Evolutionary conservation across 2,888 invertebrate genomes (phyloP), one percentile per base, ranked within the genome.

Genomic region (Atethmia centrago): DNA sequence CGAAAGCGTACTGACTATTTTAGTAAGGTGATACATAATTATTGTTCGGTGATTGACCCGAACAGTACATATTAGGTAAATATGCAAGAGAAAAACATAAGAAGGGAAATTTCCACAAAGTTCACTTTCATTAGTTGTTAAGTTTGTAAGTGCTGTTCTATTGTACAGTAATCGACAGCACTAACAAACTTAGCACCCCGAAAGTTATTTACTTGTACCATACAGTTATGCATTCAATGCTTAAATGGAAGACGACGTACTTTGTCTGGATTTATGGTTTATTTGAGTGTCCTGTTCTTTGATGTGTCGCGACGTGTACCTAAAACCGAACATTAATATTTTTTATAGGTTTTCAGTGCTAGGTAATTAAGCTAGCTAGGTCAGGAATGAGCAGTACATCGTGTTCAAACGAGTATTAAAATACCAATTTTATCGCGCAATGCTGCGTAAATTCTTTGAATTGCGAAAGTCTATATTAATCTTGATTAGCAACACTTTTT

Each of bases 161-260:
- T 16, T 36, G n/a, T 36, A 40, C 59, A 36, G n/a, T 36, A 25
- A 28, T 28, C 7, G 28, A 62, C 36, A 40, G 3, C 12, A 16
- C 19, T 47, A 12, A 40, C 28, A 19, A 7, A 10, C 14, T 59
- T 21, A 49, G 2, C 16, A 4, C 12, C 3, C 4, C 31, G 0
- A 36, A 64, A 74, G 74, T 21, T 71, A 0, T 0, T 66, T 4
- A 25, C 69, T 80, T 83, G 64, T 19, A 64, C 81, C 64, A 62
- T 45, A 62, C 45, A 74, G 49, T 75, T 73, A 77, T 79, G 77
- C 80, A 83, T 85, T 77, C 81, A 79, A 77, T 83, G 62, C 76
- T 71, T 81, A 85, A 84, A 87, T 81, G 71, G 76, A 76, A 81
- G 81, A 80, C 82, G 72, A 80, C 70, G 73, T 85, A 77, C 83